Evolutionary conservation across 53 echinoderm and acorn worm genomes (phyloP).

Genomic region (Crossaster papposus): DNA sequence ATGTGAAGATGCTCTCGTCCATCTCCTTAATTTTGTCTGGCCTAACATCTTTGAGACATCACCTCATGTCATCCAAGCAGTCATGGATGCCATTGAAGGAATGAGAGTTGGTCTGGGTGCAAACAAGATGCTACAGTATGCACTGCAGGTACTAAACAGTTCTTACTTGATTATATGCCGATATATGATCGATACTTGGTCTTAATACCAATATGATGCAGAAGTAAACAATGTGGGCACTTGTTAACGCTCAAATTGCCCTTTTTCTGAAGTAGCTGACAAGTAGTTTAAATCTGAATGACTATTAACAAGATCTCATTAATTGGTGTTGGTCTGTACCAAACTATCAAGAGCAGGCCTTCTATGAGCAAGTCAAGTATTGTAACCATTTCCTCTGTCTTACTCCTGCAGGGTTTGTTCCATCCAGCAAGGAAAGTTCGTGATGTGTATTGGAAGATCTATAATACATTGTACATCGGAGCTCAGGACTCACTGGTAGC

Average conservation of each 20-base stretch:
- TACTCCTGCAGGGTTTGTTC: conserved; percentile 80
- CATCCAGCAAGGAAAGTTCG: conserved; percentile 96
- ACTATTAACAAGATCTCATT: no score
- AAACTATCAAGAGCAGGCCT: not conserved
- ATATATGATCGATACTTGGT: conserved; percentile 77
- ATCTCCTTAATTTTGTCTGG: conserved; percentile 97
- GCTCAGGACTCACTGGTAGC: conserved; percentile 95
- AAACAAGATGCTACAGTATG: conserved; percentile 87
- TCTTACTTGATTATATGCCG: conserved; percentile 48
- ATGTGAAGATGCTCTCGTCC: conserved; percentile 92
- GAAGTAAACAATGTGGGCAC: conserved; percentile 80
- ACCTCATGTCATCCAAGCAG: conserved; percentile 97
- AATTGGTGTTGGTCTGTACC: no score
- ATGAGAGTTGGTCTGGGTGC: conserved; percentile 82
- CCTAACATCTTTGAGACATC: conserved; percentile 99
- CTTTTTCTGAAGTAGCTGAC: no score
- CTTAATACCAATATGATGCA: conserved; percentile 80
- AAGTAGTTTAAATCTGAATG: no score
- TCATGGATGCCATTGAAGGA: conserved; percentile 95
- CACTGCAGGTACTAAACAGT: conserved; percentile 68
- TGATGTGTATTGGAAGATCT: conserved; percentile 99
- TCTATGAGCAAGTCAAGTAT: not conserved
- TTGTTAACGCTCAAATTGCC: no score
- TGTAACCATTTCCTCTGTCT: not conserved
- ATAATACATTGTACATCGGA: conserved; percentile 98